These are phyloP conservation scores for Phymorhynchus buccinoides DNA, from an alignment of 1,140 invertebrate species.

Conservation along the genomic window DNA sequence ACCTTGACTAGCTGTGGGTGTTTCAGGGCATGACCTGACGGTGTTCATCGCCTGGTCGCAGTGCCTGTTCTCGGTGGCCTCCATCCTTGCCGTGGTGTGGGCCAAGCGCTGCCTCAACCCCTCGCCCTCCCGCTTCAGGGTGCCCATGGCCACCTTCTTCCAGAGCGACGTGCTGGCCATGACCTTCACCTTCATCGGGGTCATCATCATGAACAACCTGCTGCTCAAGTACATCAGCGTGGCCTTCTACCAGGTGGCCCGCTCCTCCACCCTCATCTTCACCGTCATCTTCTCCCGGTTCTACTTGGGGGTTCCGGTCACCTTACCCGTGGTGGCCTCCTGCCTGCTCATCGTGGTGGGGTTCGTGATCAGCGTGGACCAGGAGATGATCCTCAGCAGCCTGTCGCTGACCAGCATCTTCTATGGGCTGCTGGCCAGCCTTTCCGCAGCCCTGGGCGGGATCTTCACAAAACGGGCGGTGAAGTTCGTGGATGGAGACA, in stretches of 20 bases:
- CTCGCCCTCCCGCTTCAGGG: conserved; percentile 40
- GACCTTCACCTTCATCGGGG: conserved; percentile 63
- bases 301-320: conserved; percentile 60
- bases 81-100: conserved; percentile 47
- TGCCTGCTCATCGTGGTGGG: conserved; percentile 67
- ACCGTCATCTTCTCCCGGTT: conserved; percentile 65
- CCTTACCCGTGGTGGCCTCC: conserved; percentile 55
- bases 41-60: conserved; percentile 71
- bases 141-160: conserved; percentile 51
- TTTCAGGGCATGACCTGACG: conserved; percentile 45
- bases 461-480: conserved; percentile 62
- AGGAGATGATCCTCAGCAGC: conserved; percentile 66
- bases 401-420: conserved; percentile 66
- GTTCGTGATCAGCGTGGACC: conserved; percentile 69
- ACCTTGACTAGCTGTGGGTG: too few species aligned
- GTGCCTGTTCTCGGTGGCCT: conserved; percentile 51
- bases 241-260: conserved; percentile 72
- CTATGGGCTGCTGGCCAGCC: conserved; percentile 68
- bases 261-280: conserved; percentile 72
- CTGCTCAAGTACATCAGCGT: conserved; percentile 72
- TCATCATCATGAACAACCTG: conserved; percentile 70
- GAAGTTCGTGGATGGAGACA: conserved; percentile 59
- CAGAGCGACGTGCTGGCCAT: conserved; percentile 62
- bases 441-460: conserved; percentile 68
- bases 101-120: conserved; percentile 37